phyloP scores from a whole-genome alignment of 2,888 invertebrate genomes.

The Dyspetes luteomarginatus region DNA sequence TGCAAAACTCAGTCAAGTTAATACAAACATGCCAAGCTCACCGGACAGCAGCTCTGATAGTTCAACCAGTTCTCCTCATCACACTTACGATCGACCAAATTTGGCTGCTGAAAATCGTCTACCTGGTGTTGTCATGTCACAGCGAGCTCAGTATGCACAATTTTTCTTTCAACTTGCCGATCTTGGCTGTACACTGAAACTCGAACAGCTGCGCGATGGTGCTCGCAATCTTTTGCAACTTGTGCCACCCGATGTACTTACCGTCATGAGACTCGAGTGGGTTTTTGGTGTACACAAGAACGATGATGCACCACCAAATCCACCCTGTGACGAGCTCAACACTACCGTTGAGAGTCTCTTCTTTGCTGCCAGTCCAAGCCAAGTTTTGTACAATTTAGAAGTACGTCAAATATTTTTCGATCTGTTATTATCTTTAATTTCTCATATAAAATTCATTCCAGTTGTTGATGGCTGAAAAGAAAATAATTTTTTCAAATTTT shows the following conservation, averaged over 20 bases:
- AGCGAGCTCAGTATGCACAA: conserved; percentile 90
- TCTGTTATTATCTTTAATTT: too few relatives aligned
- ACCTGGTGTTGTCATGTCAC: conserved; percentile 95
- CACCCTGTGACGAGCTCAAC: conserved; percentile 76
- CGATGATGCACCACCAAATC: conserved; percentile 70
- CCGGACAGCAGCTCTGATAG: conserved; percentile 98
- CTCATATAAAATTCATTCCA: too few relatives aligned
- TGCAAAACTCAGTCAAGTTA: conserved; percentile 90
- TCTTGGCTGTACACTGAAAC: conserved; percentile 92
- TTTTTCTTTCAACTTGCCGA: conserved; percentile 95
- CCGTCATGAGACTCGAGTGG: conserved; percentile 86
- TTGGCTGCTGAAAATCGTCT: conserved; percentile 94
- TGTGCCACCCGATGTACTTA: conserved; percentile 90
- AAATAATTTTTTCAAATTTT: too few relatives aligned
- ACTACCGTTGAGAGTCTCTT: conserved; percentile 87
- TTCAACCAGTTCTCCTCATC: conserved; percentile 95
- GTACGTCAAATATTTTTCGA: too few relatives aligned
- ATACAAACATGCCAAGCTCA: conserved; percentile 89
- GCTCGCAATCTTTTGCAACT: conserved; percentile 91
- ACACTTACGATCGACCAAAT: conserved; percentile 92
- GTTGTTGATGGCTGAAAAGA: too few relatives aligned
- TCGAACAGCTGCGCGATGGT: conserved; percentile 92
- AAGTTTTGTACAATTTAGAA: conserved; percentile 90
- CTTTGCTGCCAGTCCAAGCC: conserved; percentile 89
- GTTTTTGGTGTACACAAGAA: conserved; percentile 84